These are phyloP conservation scores for Cyrtorhinus lividipennis DNA, from an alignment of 1,140 invertebrate genomes.

Conservation along the genomic window DNA sequence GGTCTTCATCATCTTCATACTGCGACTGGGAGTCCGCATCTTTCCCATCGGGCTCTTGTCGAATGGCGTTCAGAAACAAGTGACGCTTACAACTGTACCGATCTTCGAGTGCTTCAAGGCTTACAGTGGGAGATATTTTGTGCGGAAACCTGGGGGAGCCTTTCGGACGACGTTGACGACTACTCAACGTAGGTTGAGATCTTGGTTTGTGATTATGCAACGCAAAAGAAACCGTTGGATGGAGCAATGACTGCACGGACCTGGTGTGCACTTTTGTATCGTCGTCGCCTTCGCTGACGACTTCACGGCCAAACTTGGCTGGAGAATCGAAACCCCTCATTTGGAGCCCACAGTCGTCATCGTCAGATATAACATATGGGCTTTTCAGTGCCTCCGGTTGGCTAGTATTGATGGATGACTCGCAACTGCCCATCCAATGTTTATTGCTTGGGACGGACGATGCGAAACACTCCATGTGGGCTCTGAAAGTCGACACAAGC, in stretches of 20 bases:
- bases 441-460: conserved; percentile 38
- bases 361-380: conserved; percentile 11
- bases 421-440: conserved; percentile 13
- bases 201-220: conserved; percentile 30
- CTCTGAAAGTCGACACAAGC: conserved; percentile 48
- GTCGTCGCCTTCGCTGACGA: conserved; percentile 1
- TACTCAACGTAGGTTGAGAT: conserved; percentile 31
- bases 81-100: conserved; percentile 29
- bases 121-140: conserved; percentile 48
- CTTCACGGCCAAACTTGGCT: conserved; percentile 5
- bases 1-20: too few species aligned
- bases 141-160: conserved; percentile 57
- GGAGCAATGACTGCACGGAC: conserved; percentile 42
- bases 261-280: conserved; percentile 39
- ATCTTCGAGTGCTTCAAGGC: conserved; percentile 40
- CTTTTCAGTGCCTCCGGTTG: conserved; percentile 28
- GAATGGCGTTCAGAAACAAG: not conserved
- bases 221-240: conserved; percentile 33
- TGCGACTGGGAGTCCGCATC: not conserved
- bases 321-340: conserved; percentile 14
- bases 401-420: conserved; percentile 38
- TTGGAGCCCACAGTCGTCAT: too few species aligned
- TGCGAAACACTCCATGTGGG: conserved; percentile 54
- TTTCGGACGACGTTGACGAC: conserved; percentile 31
- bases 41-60: not conserved